Base-by-base conservation (phyloP, 2,113 vertebrate species). In the Rhea pennata region DNA sequence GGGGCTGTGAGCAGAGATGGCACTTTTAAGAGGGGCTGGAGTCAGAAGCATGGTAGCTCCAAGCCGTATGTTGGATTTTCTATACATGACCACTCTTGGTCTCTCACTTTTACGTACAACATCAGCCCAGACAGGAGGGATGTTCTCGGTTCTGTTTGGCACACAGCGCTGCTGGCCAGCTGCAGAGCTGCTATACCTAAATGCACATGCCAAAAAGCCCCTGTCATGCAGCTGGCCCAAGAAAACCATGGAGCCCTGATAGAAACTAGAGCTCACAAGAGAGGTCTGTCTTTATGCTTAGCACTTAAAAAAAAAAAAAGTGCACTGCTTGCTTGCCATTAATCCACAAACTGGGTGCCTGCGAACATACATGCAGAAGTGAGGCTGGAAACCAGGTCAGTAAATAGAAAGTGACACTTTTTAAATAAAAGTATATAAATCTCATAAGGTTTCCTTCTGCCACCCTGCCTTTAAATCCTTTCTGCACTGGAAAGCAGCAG, bases 301-400 rank as follows among this genome's bases (percentile, higher is more conserved):
- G 33, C 36, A 54, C 36, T 93, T 77, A 76, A 33, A 92, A 88
- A 67, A 78, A 61, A 48, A 61, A 29, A 72, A 92, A 27, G 16
- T 42, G 14, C 5, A 4, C 50, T 76, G 16, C 26, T 59, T 58
- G 62, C 50, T 90, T 74, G 40, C 44, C 6, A 3, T 66, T 94
- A 72, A 87, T 90, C 64, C 59, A 90, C 48, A 36, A 4, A 42
- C 84, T 0, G 8, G 15, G 42, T 51, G 76, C 44, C 73, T 87
- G 66, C 0, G 0, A 54, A 51, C 8, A 20, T 53, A 33, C 0
- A 0, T 82, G 88, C 62, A 69, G 66, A 81, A 44, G 17, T 31
- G 54, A 92, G 77, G 17, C 80, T 93, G 70, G 72, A 94, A 97
- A 93, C 20, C 64, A 93, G 90, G 81, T 88, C 90, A 96, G 77